Base-by-base conservation (phyloP, 2,797 vertebrate genomes). In the Myoxocephalus aenaeus region DNA sequence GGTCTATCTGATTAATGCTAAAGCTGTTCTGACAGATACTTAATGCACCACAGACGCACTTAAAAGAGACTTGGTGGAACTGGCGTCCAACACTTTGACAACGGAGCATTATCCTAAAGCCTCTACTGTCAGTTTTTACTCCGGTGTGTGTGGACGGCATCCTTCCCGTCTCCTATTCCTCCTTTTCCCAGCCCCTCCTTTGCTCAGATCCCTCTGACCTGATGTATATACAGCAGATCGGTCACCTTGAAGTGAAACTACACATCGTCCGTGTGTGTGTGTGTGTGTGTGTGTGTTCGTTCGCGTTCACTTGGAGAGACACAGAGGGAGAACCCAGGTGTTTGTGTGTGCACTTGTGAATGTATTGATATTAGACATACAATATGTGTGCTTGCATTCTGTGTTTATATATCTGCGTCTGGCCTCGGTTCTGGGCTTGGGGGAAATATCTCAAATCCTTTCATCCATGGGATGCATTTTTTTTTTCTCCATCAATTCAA, bases 1-100 rank as follows among this genome's bases (percentile, higher is more conserved):
- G 73, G 80, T 84, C 79, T 83, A 75, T 87, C 87, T 93, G 94
- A 92, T 95, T 94, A 94, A 93, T 91, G 90, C 88, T 84, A 88
- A 92, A 94, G 84, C 92, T 89, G 84, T 51, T 81, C 88, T 94
- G 92, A 92, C 91, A 90, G 91, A 84, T 90, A 82, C 87, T 89
- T 91, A 93, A 93, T 90, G 87, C 90, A 90, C 83, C 64, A 75
- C 65, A 65, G 88, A 90, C 65, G 70, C 82, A 90, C 90, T 93
- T 92, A 85, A 93, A 94, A 92, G 92, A 89, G 76, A 86, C 78
- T 9, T 56, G 75, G 62, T 76, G 75, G 70, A 90, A 66, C 76
- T 53, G 80, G 70, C 73, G 15, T 77, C 76, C 75, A 54, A 64
- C 72, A 54, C 85, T 89, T 81, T 90, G 88, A 93, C 91, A 94